These are phyloP conservation scores for Physocephala rufipes DNA, from an alignment of 2,888 invertebrate species.

Conservation along the genomic window DNA sequence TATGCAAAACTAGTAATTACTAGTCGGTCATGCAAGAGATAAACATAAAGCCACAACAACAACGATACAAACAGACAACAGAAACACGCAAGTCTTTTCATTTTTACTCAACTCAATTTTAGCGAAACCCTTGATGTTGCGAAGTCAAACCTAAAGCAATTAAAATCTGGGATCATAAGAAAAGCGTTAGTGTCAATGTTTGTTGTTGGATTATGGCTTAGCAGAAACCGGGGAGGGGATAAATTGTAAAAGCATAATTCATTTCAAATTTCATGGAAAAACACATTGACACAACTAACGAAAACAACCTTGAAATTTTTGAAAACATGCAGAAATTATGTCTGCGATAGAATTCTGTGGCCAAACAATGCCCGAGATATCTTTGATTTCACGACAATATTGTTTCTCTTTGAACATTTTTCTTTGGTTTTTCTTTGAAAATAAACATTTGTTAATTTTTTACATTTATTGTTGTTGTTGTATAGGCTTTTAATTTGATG, in stretches of 20 bases:
- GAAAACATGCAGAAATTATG: too few relatives aligned
- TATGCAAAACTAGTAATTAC: conserved; percentile 57
- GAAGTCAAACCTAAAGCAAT: too few relatives aligned
- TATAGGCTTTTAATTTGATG: neutral
- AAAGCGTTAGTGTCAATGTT: too few relatives aligned
- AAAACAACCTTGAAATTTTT: neutral
- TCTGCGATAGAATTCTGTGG: neutral
- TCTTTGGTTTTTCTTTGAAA: conserved; percentile 5
- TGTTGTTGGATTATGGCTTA: too few relatives aligned
- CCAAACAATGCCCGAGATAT: too few relatives aligned
- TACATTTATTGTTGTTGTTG: conserved; percentile 32
- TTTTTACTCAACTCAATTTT: too few relatives aligned
- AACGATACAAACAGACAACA: neutral
- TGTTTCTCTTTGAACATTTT: conserved; percentile 4
- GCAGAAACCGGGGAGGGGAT: too few relatives aligned
- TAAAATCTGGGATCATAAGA: neutral
- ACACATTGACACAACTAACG: neutral
- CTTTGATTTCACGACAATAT: neutral
- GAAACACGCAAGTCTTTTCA: neutral
- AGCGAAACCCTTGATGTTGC: too few relatives aligned
- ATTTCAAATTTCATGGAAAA: conserved; percentile 5
- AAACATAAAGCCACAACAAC: conserved; percentile 10
- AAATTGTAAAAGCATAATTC: too few relatives aligned
- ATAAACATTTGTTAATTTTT: neutral
- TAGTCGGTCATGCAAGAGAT: conserved; percentile 58